Conservation (phyloP, 2,888 invertebrate species). For the Dyspetes luteomarginatus region DNA sequence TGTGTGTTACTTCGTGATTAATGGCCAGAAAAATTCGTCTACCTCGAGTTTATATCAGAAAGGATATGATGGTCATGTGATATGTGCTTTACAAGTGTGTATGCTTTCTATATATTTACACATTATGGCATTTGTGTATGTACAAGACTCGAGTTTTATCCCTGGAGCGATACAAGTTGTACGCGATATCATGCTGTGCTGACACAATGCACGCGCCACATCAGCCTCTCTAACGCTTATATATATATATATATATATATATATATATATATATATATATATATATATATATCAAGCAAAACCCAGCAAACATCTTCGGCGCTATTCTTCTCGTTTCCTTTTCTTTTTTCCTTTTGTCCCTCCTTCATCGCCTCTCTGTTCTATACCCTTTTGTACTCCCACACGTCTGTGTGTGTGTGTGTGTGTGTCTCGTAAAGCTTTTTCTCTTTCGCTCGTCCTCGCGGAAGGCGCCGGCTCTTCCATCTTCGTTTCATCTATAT, state of each 20-base stretch:
- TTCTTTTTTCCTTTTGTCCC: slow-evolving; percentile 15
- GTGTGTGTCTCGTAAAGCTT: neutral
- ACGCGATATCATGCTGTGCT: slow-evolving; percentile 67
- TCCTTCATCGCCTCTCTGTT: slow-evolving; percentile 21
- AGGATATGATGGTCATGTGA: slow-evolving; percentile 26
- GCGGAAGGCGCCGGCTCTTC: slow-evolving; percentile 3
- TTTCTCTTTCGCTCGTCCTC: slow-evolving; percentile 22
- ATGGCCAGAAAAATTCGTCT: slow-evolving; percentile 42
- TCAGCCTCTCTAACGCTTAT: slow-evolving; percentile 42
- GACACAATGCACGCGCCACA: slow-evolving; percentile 69
- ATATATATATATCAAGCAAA: too few species aligned
- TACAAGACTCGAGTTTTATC: slow-evolving; percentile 40
- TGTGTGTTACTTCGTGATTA: slow-evolving; percentile 33
- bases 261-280: too few species aligned
- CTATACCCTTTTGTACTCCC: slow-evolving; percentile 35
- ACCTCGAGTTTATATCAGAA: slow-evolving; percentile 27
- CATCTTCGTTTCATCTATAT: neutral
- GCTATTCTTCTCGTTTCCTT: slow-evolving; percentile 58
- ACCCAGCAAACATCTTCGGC: slow-evolving; percentile 48
- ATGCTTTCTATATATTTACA: too few species aligned
- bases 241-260: too few species aligned
- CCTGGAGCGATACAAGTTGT: slow-evolving; percentile 59
- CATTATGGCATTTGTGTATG: neutral
- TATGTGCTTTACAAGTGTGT: too few species aligned
- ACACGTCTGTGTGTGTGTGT: neutral